Base-by-base conservation (phyloP, 2,797 vertebrate genomes). In the Enoplosus armatus region DNA sequence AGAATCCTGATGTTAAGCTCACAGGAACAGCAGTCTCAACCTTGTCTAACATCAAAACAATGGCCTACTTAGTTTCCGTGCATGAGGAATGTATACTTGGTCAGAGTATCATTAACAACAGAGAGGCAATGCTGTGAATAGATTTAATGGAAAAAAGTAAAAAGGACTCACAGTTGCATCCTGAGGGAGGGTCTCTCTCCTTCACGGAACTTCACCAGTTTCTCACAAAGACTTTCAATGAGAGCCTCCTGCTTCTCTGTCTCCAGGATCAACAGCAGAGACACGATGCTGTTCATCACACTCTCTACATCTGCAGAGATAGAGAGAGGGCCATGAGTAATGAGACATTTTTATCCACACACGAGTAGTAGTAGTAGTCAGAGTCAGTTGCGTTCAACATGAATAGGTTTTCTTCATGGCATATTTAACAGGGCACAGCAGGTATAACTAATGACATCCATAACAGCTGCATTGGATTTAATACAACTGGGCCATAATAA, bases 221-320 rank as follows among this genome's bases (percentile, higher is more conserved):
- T 99, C 94, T 99, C 98, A 94, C 98, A 99, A 0, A 99, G 93
- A 92, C 95, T 99, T 94, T 99, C 97, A 66, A 99, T 99, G 77
- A 99, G 94, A 31, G 96, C 95, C 91, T 99, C 98, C 82, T 99
- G 98, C 87, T 99, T 98, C 65, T 99, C 98, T 4, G 97, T 96
- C 92, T 99, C 98, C 96, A 99, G 94, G 86, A 99, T 99, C 80
- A 99, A 93, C 53, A 99, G 93, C 85, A 99, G 93, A 53, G 98
- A 99, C 31, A 99, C 98, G 2, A 99, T 97, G 14, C 98, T 99
- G 95, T 99, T 99, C 98, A 99, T 99, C 85, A 97, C 97, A 1
- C 98, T 99, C 94, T 99, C 98, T 9, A 99, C 97, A 94, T 99
- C 98, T 99, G 90, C 53, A 93, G 22, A 74, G 41, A 55, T 2